These are phyloP conservation scores for Pterocles gutturalis DNA, from an alignment of 2,113 vertebrate genomes.

Conservation along the genomic window DNA sequence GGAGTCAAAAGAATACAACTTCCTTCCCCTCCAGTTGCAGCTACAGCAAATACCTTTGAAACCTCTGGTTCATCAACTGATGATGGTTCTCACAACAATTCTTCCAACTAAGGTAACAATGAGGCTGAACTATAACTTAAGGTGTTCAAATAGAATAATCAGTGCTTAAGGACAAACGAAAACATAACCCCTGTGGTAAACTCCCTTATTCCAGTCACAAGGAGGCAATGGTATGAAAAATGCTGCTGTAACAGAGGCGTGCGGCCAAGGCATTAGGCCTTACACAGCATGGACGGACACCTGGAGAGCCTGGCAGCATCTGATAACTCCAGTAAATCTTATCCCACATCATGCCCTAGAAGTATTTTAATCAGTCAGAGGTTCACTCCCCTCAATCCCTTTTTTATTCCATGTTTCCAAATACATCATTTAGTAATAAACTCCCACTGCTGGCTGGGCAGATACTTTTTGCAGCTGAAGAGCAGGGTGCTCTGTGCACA, in stretches of 20 bases:
- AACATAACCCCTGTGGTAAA: neutral
- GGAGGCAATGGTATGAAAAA: neutral
- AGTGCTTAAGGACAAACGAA: neutral
- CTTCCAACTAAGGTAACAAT: neutral
- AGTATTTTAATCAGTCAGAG: neutral
- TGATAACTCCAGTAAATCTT: neutral
- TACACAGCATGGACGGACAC: neutral
- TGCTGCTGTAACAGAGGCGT: neutral
- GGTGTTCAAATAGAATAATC: neutral
- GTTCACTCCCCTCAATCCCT: accelerated
- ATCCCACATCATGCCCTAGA: neutral
- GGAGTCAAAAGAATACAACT: neutral
- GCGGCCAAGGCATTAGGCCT: neutral
- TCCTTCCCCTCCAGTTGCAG: neutral
- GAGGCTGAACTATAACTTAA: neutral
- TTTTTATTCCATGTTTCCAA: neutral
- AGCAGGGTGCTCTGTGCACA: neutral
- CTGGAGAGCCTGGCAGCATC: neutral
- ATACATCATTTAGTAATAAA: neutral
- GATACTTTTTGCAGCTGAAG: neutral
- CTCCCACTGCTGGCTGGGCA: neutral
- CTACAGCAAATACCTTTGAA: neutral
- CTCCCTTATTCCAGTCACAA: neutral
- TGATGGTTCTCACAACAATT: neutral
- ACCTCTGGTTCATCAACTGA: neutral